A percentile compares a stretch with the other conserved stretches of the same genome.
Conservation (phyloP, 2,113 vertebrate species). For the Ictalurus furcatus region DNA sequence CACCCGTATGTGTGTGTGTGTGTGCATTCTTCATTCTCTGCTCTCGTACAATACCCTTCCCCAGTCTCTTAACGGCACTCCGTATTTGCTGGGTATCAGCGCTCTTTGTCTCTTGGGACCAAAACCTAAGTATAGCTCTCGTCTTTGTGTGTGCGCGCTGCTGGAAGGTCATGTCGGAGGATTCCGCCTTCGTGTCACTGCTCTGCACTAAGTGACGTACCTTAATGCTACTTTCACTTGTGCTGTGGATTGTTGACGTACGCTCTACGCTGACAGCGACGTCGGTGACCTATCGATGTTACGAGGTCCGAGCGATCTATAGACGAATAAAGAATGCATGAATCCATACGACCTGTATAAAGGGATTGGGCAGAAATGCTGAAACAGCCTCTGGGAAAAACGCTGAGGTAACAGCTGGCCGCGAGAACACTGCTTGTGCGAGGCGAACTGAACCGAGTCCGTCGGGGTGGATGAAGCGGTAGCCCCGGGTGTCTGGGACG, state of each 20-base stretch:
- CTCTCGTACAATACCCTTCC: slow-evolving; percentile 20
- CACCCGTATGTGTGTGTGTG: not conserved
- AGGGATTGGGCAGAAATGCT: not conserved
- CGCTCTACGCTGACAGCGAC: not conserved
- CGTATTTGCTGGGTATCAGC: slow-evolving; percentile 13
- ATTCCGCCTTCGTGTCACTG: not conserved
- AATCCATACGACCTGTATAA: slow-evolving; percentile 15
- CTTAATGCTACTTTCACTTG: not conserved
- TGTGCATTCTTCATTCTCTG: slow-evolving; percentile 22
- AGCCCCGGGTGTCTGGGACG: not conserved
- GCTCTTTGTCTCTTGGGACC: slow-evolving; percentile 6
- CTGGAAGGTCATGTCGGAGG: not conserved
- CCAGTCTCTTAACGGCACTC: not conserved
- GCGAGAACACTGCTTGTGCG: not conserved
- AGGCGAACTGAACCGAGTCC: not conserved
- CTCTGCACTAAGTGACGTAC: not conserved
- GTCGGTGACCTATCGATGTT: slow-evolving; percentile 6
- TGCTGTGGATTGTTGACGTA: not conserved
- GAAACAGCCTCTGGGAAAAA: slow-evolving; percentile 16
- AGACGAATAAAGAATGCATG: slow-evolving; percentile 26
- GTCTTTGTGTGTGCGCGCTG: not conserved
- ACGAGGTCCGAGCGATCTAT: not conserved
- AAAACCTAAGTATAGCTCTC: slow-evolving; percentile 38
- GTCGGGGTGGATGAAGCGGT: too few relatives aligned
- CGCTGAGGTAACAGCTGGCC: slow-evolving; percentile 15